phyloP scores from a whole-genome alignment of 2,888 invertebrate species.

The Epiblema foenella region DNA sequence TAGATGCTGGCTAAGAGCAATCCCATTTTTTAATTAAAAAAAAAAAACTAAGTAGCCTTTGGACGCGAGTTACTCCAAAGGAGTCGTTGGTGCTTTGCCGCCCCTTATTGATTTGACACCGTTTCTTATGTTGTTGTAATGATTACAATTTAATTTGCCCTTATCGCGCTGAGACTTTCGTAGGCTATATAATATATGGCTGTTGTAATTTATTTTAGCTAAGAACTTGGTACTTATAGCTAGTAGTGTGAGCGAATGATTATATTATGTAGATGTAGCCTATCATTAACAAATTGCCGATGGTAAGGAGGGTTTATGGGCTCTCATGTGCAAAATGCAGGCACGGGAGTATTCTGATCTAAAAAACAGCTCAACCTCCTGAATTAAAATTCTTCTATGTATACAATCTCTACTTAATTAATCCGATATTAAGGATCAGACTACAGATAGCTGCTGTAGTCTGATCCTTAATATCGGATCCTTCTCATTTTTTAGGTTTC shows the following conservation, averaged over 20 bases:
- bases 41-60: too few species aligned
- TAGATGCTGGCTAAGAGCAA: too few species aligned
- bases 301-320: constrained; percentile 60
- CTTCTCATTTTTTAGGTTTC: too few species aligned
- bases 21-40: too few species aligned
- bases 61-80: too few species aligned
- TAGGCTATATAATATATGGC: constrained; percentile 19
- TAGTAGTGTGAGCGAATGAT: constrained; percentile 60
- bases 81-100: neutral
- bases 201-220: constrained; percentile 35
- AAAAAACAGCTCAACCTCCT: neutral
- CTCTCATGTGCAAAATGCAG: constrained; percentile 46
- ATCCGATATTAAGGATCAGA: too few species aligned
- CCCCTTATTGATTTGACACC: too few species aligned
- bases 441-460: too few species aligned
- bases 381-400: neutral
- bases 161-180: constrained; percentile 10
- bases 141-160: constrained; percentile 18
- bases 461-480: too few species aligned
- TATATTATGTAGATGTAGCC: constrained; percentile 64
- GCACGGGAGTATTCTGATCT: constrained; percentile 51
- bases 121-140: too few species aligned
- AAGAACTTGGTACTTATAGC: constrained; percentile 38
- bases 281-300: constrained; percentile 79
- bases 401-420: too few species aligned